phyloP scores from a whole-genome alignment of 1,140 invertebrate species.

The Gonioctena quinquepunctata region DNA sequence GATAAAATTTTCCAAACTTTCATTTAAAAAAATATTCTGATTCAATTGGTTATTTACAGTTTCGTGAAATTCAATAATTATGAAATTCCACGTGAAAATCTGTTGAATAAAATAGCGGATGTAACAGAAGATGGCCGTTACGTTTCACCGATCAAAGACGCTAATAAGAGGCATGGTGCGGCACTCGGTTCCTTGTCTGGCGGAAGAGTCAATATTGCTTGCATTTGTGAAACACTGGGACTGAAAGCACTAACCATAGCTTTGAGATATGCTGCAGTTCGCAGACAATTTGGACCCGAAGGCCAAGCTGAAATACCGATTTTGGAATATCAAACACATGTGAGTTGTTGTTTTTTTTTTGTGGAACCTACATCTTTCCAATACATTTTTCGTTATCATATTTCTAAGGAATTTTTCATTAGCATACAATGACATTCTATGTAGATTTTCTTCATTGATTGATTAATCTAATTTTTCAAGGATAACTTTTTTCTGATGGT shows the following conservation, averaged over 20 bases:
- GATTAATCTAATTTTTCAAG: not conserved
- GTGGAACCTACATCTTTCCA: constrained; percentile 78
- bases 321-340: constrained; percentile 88
- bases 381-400: no score
- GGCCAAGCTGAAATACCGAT: constrained; percentile 76
- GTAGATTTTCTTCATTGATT: not conserved
- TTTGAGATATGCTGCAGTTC: constrained; percentile 84
- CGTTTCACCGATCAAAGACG: constrained; percentile 74
- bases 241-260: constrained; percentile 80
- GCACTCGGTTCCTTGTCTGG: constrained; percentile 84
- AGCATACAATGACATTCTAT: not conserved
- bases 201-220: constrained; percentile 75
- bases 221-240: constrained; percentile 73
- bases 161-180: constrained; percentile 76
- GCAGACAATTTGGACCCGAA: constrained; percentile 86
- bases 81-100: constrained; percentile 75
- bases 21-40: no score
- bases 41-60: constrained; percentile 66
- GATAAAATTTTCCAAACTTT: no score
- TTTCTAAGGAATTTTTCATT: no score
- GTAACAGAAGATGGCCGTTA: constrained; percentile 85
- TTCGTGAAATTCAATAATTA: constrained; percentile 89
- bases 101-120: constrained; percentile 87
- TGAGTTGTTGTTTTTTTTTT: constrained; percentile 51
- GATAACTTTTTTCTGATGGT: not conserved